Base-by-base conservation (phyloP, 2,797 vertebrate genomes). In the Stomatorhinus walkeri region DNA sequence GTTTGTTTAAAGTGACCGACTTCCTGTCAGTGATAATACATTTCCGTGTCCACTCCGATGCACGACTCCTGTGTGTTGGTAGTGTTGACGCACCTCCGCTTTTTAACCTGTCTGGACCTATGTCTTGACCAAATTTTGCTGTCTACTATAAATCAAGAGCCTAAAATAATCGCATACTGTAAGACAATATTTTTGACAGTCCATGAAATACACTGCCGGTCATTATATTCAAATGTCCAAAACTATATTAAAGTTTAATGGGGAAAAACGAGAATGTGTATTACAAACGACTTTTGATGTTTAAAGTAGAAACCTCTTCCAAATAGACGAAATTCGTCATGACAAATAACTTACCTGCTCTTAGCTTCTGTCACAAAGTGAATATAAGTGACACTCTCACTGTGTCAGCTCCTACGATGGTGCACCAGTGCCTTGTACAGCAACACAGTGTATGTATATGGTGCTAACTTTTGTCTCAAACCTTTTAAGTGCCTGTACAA, bases 21-120 rank as follows among this genome's bases (percentile, higher is more conserved):
- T 95, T 96, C 95, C 95, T 94, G 94, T 91, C 28, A 4, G 54
- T 89, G 91, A 93, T 95, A 95, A 95, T 94, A 95, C 94, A 93
- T 95, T 92, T 91, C 87, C 89, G 87, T 16, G 87, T 86, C 51
- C 10, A 16, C 14, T 28, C n/a, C 76, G 22, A 61, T 88, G 87
- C 87, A 64, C 88, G 79, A 48, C 52, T 81, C 19, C 40, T 36
- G 68, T 32, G 68, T 81, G 2, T 46, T 16, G 72, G 32, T 79
- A 3, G 36, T 43, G 16, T 43, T 43, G 7, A 81, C 8, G 8
- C 2, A 46, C 19, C 76, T 46, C 76, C 16, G 76, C 76, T 81
- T 46, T 36, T 36, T 76, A 76, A 76, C 32, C 68, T 76, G 68
- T 16, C 32, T 16, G 68, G 68, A 76, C 68, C 32, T 36, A 7